phyloP scores from a whole-genome alignment of 2,113 vertebrate genomes.

The Hypanus sabinus region DNA sequence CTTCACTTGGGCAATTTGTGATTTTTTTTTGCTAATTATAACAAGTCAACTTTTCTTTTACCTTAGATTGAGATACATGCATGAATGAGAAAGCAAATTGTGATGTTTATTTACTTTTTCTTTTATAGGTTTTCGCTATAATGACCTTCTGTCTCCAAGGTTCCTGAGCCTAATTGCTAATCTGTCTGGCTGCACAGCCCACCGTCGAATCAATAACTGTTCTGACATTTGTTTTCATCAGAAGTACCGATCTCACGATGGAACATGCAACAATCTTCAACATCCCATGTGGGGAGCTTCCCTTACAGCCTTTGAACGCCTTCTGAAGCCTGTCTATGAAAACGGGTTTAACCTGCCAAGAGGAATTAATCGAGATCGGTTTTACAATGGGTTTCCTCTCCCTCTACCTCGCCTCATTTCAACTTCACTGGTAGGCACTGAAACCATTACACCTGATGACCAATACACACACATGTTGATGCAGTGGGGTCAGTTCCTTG shows the following conservation, averaged over 20 bases:
- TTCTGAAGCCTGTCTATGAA: constrained; percentile 89
- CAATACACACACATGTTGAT: constrained; percentile 94
- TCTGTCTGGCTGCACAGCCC: constrained; percentile 87
- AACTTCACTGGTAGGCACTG: constrained; percentile 81
- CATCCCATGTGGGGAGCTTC: constrained; percentile 97
- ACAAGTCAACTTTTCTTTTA: not conserved
- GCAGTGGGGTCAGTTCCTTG: constrained; percentile 98
- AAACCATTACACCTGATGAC: constrained; percentile 79
- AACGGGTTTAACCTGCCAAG: constrained; percentile 92
- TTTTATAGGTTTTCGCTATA: constrained; percentile 85
- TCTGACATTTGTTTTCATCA: constrained; percentile 96
- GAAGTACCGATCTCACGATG: constrained; percentile 88
- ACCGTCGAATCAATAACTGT: constrained; percentile 89
- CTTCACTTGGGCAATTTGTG: not conserved
- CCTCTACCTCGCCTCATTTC: constrained; percentile 86
- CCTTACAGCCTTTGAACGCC: constrained; percentile 86
- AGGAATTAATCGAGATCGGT: constrained; percentile 61
- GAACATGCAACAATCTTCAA: constrained; percentile 96
- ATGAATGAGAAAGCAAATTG: not conserved
- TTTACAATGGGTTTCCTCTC: constrained; percentile 67
- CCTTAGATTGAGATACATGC: not conserved
- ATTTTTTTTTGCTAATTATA: not conserved
- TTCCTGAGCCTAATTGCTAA: constrained; percentile 92
- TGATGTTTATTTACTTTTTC: not conserved
- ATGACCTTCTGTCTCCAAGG: constrained; percentile 89